Conservation (phyloP, 2,888 invertebrate genomes). For the Diaperis boleti region DNA sequence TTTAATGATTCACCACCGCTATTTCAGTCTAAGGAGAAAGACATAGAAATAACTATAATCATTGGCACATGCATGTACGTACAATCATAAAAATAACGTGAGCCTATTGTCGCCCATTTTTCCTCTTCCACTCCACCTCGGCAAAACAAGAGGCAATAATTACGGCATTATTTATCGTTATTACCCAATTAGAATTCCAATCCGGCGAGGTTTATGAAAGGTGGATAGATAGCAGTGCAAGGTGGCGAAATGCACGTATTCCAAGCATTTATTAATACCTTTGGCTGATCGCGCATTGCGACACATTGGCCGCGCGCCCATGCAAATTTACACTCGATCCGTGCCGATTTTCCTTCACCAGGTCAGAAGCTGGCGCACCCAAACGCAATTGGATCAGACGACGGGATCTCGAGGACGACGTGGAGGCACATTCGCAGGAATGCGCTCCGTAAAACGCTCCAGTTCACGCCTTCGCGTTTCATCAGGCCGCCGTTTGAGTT, state of each 20-base stretch:
- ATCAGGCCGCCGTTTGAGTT: constrained; percentile 45
- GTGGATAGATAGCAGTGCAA: constrained; percentile 42
- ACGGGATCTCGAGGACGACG: not conserved
- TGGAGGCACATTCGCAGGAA: constrained; percentile 9
- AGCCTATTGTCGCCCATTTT: constrained; percentile 1
- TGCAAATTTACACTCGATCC: constrained; percentile 35
- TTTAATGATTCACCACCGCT: too few species aligned
- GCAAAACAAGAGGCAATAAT: constrained; percentile 10
- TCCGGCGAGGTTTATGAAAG: constrained; percentile 42
- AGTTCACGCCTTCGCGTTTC: constrained; percentile 46
- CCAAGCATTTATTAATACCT: constrained; percentile 46
- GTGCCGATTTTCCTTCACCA: constrained; percentile 21
- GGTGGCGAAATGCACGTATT: constrained; percentile 46
- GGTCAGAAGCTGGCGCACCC: constrained; percentile 2
- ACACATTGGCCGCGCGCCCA: constrained; percentile 46
- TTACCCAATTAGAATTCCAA: constrained; percentile 39
- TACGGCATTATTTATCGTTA: constrained; percentile 30
- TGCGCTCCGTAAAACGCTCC: constrained; percentile 38
- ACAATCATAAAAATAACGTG: not conserved
- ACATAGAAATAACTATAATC: too few species aligned
- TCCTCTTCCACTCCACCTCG: not conserved
- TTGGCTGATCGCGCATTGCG: constrained; percentile 43
- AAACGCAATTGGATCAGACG: not conserved
- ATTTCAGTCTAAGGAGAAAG: too few species aligned
- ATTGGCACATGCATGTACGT: too few species aligned